These are phyloP conservation scores for Lordiphosa fenestrarum DNA, from an alignment of 2,888 invertebrate genomes.

Conservation along the genomic window DNA sequence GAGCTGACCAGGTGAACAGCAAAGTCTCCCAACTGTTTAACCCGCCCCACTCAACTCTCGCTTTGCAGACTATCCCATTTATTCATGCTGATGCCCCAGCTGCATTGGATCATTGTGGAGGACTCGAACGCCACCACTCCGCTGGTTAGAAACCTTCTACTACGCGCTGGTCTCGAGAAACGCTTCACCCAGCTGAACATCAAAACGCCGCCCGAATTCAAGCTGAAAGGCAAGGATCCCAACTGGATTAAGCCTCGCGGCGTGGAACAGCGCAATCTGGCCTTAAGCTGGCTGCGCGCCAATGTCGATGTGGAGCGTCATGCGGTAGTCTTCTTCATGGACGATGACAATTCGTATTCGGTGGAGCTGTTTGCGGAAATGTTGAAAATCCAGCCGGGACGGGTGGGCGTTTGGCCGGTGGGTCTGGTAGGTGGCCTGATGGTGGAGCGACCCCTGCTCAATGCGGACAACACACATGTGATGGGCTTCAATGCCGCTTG, in stretches of 20 bases:
- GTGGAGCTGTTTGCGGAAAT: conserved; percentile 95
- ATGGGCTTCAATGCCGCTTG: conserved; percentile 87
- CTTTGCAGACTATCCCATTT: conserved; percentile 89
- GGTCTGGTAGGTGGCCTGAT: conserved; percentile 97
- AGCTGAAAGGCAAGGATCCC: conserved; percentile 84
- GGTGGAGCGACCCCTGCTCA: conserved; percentile 93
- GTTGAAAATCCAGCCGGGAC: conserved; percentile 85
- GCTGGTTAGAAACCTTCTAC: conserved; percentile 87
- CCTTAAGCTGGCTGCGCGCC: conserved; percentile 86
- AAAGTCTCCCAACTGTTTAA: background rate
- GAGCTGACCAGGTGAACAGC: conserved; percentile 89
- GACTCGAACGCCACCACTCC: conserved; percentile 84
- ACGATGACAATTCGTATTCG: conserved; percentile 97
- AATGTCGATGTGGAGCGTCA: conserved; percentile 81
- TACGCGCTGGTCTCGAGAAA: conserved; percentile 75
- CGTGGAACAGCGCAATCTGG: conserved; percentile 94
- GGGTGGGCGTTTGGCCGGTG: conserved; percentile 96
- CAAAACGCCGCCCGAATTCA: conserved; percentile 86
- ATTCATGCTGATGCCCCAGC: conserved; percentile 90
- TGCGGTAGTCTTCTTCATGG: conserved; percentile 94
- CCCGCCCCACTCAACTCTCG: no score
- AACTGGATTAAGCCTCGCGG: conserved; percentile 92
- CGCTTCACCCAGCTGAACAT: conserved; percentile 84
- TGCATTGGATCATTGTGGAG: conserved; percentile 97
- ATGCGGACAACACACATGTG: conserved; percentile 82